A percentile compares a stretch with the other conserved stretches of the same genome.
These are phyloP conservation scores for Tragelaphus strepsiceros DNA, from an alignment of 2,113 vertebrate genomes.

Conservation along the genomic window DNA sequence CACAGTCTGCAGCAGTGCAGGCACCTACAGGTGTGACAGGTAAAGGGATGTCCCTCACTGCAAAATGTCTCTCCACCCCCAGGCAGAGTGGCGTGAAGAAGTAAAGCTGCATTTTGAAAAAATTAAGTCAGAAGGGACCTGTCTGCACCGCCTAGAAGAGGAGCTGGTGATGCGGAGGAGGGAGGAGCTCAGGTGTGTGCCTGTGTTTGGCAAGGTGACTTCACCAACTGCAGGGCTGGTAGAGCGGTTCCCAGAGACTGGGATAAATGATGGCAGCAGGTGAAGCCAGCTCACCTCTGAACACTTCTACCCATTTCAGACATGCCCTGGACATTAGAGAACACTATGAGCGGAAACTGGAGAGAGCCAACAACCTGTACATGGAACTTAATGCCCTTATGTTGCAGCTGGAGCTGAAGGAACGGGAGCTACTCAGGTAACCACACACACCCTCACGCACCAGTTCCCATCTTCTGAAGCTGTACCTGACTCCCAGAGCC, in stretches of 20 bases:
- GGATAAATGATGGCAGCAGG: not conserved
- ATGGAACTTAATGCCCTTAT: slow-evolving; percentile 98
- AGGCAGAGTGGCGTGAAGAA: slow-evolving; percentile 97
- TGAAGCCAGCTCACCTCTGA: not conserved
- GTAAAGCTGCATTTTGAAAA: slow-evolving; percentile 97
- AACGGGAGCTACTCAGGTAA: slow-evolving; percentile 93
- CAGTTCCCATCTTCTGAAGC: not conserved
- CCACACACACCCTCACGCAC: fast-evolving
- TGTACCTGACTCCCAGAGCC: not conserved
- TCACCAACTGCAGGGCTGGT: not conserved
- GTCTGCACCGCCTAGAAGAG: slow-evolving; percentile 94
- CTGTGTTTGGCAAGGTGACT: not conserved
- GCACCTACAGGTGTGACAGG: not conserved
- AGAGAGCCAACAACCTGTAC: slow-evolving; percentile 96
- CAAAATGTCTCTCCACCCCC: not conserved
- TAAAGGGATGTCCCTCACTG: not conserved
- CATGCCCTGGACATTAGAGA: slow-evolving; percentile 96
- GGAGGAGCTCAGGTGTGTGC: slow-evolving; percentile 92
- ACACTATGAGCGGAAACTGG: slow-evolving; percentile 96
- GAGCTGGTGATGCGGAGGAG: slow-evolving; percentile 93
- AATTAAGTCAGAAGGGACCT: slow-evolving; percentile 97
- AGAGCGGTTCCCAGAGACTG: not conserved
- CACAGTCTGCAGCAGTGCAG: too few species aligned
- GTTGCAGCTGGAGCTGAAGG: slow-evolving; percentile 97
- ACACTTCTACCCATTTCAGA: slow-evolving; percentile 70